These are phyloP conservation scores for Drosophila arizonae DNA, from an alignment of 1,140 invertebrate species.

Conservation along the genomic window DNA sequence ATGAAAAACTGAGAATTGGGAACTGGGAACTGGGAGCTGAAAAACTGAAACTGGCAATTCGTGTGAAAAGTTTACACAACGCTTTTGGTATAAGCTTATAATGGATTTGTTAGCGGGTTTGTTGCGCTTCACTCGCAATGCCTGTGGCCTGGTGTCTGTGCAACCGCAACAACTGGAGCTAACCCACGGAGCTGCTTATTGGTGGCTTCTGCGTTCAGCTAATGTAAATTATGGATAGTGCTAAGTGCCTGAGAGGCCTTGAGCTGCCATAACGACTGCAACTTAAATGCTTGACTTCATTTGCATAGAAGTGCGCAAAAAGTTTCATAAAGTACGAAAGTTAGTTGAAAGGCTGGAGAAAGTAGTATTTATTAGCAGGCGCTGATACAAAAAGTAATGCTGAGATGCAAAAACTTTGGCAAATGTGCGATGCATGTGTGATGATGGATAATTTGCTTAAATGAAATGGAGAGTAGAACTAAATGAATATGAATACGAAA, in stretches of 20 bases:
- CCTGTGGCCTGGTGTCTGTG: conserved; percentile 31
- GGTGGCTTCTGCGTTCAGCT: conserved; percentile 45
- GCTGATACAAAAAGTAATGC: conserved; percentile 2
- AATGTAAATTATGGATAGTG: conserved; percentile 66
- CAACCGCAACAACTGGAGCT: conserved; percentile 40
- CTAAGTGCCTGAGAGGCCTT: conserved; percentile 33
- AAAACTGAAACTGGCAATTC: conserved; percentile 66
- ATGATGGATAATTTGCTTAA: conserved; percentile 11
- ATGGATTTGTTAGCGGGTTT: conserved; percentile 73
- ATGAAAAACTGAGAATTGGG: not conserved
- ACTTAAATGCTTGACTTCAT: conserved; percentile 35
- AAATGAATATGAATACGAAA: not conserved
- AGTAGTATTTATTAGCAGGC: conserved; percentile 19
- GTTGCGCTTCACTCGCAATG: conserved; percentile 28
- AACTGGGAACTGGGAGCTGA: conserved; percentile 28
- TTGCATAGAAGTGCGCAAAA: conserved; percentile 14
- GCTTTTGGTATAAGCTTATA: conserved; percentile 77
- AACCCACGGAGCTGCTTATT: conserved; percentile 37
- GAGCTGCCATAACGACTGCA: conserved; percentile 3
- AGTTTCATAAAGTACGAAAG: conserved; percentile 12
- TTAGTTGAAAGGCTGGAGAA: conserved; percentile 10
- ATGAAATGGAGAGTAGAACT: conserved; percentile 20
- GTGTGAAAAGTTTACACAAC: conserved; percentile 76
- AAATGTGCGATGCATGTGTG: not conserved
- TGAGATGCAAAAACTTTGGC: not conserved